Evolutionary conservation across 92 coral and sea anemone genomes (phyloP), one percentile per base, ranked within the genome.

Genomic region (Meandrina meandrites): DNA sequence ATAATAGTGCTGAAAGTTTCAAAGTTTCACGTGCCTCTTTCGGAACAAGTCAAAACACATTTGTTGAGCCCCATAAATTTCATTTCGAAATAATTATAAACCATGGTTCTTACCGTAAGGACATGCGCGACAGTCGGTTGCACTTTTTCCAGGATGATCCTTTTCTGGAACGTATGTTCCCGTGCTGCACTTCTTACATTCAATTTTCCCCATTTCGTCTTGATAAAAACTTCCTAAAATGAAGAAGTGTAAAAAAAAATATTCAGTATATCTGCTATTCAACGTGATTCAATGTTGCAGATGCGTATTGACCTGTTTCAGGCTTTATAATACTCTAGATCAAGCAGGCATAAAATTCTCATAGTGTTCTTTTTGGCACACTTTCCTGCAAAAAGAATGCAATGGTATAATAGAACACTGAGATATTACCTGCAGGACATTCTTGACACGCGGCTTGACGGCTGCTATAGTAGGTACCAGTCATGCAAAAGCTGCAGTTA

Each of bases 121-220:
- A 18, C 75, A 70, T 70, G 75, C 75, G 0, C 40, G 40, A 13
- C 75, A 70, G 22, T 70, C 75, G 40, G 75, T 17, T 12, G 75
- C 75, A 4, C 40, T 28, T 70, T 34, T 70, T 70, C 75, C 75
- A 70, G 75, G 75, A 27, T 30, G 40, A 35, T 70, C 1, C 37
- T 5, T 70, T 45, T 70, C 75, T 1, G 75, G 75, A 70, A 70
- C 75, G 40, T 70, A 70, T 14, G 75, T 70, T 4, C 75, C 75
- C 0, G 21, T 70, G 40, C 40, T 28, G 42, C 75, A 70, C 3
- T 34, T 70, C 75, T 70, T 70, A 32, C 75, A 70, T 3, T 32
- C 75, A 13, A 31, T 0, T 31, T 32, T 42, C 10, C 75, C 75
- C 75, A 70, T 70, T 70, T 70, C 75, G 19, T 70, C 75, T 21